Percentiles rank a stretch among this genome's conserved stretches.
Evolutionary conservation across 1,140 invertebrate species (phyloP).

Genomic region (Cydia amplana): DNA sequence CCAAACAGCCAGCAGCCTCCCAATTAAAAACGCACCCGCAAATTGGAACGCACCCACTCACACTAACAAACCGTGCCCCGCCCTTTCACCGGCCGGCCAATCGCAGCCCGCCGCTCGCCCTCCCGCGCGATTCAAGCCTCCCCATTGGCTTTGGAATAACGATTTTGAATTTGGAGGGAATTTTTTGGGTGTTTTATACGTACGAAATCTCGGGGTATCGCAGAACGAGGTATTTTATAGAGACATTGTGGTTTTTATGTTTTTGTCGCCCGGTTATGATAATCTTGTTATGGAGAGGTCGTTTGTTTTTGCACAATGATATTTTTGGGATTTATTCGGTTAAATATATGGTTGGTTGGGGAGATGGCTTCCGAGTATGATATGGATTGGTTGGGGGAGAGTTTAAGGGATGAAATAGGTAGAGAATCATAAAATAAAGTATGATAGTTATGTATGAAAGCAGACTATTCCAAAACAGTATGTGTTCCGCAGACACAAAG

Average conservation of each 20-base stretch:
- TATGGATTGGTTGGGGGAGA: constrained; percentile 35
- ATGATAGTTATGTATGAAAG: background rate
- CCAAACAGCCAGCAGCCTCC: constrained; percentile 40
- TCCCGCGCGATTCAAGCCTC: constrained; percentile 47
- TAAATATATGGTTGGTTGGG: constrained; percentile 24
- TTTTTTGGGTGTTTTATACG: constrained; percentile 69
- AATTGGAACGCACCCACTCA: constrained; percentile 42
- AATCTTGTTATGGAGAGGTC: constrained; percentile 66
- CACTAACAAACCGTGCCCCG: constrained; percentile 37
- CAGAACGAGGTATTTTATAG: constrained; percentile 69
- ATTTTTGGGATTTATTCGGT: constrained; percentile 30
- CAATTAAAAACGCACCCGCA: constrained; percentile 44
- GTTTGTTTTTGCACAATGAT: constrained; percentile 70
- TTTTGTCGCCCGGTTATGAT: constrained; percentile 63
- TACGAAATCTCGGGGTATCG: constrained; percentile 57
- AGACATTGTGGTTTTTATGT: constrained; percentile 68
- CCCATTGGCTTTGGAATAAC: constrained; percentile 59
- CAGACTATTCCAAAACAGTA: too few relatives aligned
- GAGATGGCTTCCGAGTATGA: constrained; percentile 28
- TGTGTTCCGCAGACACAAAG: too few relatives aligned
- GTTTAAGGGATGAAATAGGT: constrained; percentile 37
- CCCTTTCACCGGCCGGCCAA: constrained; percentile 50
- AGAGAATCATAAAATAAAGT: background rate
- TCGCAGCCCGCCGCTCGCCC: constrained; percentile 56
- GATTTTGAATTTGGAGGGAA: constrained; percentile 67